phyloP scores from a whole-genome alignment of 2,113 vertebrate genomes.

The Acinonyx jubatus region DNA sequence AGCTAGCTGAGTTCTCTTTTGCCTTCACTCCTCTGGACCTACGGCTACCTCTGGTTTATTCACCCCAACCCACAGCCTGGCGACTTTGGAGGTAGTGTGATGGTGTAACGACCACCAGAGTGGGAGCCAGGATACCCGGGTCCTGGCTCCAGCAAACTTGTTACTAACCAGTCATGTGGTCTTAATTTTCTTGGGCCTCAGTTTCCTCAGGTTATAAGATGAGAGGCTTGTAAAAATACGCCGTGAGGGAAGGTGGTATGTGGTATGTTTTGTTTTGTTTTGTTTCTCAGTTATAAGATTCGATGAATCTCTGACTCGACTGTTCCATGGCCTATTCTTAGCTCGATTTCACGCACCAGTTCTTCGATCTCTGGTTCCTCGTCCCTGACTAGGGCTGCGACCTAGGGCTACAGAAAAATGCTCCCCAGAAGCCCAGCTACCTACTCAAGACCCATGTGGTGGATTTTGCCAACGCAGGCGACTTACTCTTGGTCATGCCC shows the following conservation, averaged over 20 bases:
- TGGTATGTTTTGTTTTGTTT: not conserved
- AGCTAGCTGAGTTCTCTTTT: not conserved
- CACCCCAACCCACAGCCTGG: not conserved
- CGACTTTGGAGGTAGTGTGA: not conserved
- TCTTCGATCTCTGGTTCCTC: not conserved
- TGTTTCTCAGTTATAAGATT: not conserved
- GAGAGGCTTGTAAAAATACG: not conserved
- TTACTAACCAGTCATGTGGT: not conserved
- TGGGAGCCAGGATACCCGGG: not conserved
- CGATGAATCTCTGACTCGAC: not conserved
- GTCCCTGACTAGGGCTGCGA: not conserved
- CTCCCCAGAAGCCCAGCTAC: not conserved
- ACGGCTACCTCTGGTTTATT: not conserved
- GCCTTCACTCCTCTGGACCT: not conserved
- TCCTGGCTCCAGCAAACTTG: not conserved
- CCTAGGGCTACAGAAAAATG: not conserved
- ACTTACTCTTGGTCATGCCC: constrained; percentile 92
- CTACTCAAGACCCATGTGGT: not conserved
- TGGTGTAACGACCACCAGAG: not conserved
- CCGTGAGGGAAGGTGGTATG: not conserved
- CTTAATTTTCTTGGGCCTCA: not conserved
- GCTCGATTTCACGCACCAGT: not conserved
- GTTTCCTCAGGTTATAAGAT: not conserved
- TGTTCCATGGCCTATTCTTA: not conserved
- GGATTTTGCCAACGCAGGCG: not conserved